Evolutionary conservation across 2,888 invertebrate genomes (phyloP).

Genomic region (Dioctria linearis): DNA sequence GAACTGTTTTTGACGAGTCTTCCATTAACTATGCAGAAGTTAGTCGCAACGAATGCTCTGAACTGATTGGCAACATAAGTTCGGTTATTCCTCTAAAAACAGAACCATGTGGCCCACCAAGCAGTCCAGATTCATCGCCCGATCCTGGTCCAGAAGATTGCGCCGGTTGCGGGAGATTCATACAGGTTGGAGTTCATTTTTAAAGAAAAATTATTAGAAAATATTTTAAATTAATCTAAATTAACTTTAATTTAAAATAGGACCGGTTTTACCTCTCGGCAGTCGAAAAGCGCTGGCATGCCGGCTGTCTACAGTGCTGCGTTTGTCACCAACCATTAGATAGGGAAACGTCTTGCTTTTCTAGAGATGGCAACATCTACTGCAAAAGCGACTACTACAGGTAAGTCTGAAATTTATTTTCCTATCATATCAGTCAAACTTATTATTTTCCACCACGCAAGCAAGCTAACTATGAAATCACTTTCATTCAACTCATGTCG

Average conservation of each 20-base stretch:
- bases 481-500: constrained; percentile 56
- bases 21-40: constrained; percentile 68
- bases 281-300: constrained; percentile 94
- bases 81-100: constrained; percentile 70
- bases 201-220: neutral
- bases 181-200: constrained; percentile 72
- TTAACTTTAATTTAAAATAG: constrained; percentile 61
- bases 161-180: constrained; percentile 90
- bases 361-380: constrained; percentile 93
- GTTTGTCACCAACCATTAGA: constrained; percentile 92
- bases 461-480: constrained; percentile 47
- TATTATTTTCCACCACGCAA: constrained; percentile 42
- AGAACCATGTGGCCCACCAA: constrained; percentile 70
- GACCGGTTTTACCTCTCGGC: constrained; percentile 94
- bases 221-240: neutral
- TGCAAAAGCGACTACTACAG: constrained; percentile 98
- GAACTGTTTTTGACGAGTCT: constrained; percentile 68
- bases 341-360: constrained; percentile 92
- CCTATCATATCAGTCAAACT: constrained; percentile 19
- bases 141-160: constrained; percentile 74
- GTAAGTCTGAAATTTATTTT: constrained; percentile 74
- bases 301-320: constrained; percentile 90
- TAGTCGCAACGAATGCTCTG: constrained; percentile 68
- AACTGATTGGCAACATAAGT: constrained; percentile 66
- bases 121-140: constrained; percentile 70